Evolutionary conservation across 1,140 invertebrate genomes (phyloP).

Genomic region (Dendrolimus punctatus): DNA sequence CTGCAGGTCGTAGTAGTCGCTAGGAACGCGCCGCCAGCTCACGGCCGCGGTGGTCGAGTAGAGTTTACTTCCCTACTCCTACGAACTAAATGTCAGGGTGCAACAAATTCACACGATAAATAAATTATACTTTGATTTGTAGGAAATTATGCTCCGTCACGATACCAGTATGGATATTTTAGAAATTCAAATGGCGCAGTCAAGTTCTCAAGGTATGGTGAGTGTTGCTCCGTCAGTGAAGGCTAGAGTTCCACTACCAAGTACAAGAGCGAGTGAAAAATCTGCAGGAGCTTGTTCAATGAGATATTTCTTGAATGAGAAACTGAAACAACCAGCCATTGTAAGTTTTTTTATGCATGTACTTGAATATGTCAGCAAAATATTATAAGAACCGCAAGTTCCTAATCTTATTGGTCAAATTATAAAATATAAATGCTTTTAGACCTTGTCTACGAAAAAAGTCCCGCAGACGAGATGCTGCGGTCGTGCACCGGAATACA

Average conservation of each 20-base stretch:
- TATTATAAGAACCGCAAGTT: not conserved
- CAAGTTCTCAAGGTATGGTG: conserved; percentile 8
- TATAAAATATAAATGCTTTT: no score
- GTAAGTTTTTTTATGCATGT: conserved; percentile 12
- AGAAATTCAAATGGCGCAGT: conserved; percentile 1
- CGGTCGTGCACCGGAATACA: no score
- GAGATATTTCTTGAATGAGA: conserved; percentile 19
- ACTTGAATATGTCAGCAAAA: not conserved
- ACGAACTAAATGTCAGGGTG: no score
- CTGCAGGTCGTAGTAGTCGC: no score
- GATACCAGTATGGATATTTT: conserved; percentile 23
- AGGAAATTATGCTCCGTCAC: conserved; percentile 29
- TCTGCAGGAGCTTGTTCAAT: conserved; percentile 23
- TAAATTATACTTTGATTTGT: no score
- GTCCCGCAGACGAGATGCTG: no score
- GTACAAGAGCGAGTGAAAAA: conserved; percentile 19
- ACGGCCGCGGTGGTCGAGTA: no score
- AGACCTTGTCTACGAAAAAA: no score
- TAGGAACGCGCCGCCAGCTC: no score
- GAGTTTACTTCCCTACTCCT: no score
- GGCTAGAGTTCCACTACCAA: conserved; percentile 4
- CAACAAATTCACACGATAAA: no score
- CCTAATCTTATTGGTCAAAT: no score
- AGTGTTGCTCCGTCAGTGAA: conserved; percentile 6
- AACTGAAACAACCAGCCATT: conserved; percentile 14